Evolutionary conservation across 1,140 invertebrate species (phyloP).

Genomic region (Drosophila persimilis): DNA sequence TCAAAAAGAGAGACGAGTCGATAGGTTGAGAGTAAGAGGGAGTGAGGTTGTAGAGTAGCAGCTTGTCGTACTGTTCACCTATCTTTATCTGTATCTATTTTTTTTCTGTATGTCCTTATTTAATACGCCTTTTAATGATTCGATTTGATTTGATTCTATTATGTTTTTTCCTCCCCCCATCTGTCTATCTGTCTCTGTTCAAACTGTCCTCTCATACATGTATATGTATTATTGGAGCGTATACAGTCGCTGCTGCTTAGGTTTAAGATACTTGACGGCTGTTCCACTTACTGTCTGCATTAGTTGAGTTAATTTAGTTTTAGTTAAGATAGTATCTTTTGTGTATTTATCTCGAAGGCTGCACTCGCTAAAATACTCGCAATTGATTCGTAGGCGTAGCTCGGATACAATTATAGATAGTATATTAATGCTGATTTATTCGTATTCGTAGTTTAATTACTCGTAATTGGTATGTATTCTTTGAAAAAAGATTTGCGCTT

Average conservation of each 20-base stretch:
- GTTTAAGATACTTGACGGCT: constrained; percentile 13
- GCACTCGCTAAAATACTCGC: constrained; percentile 30
- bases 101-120: no score
- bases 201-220: constrained; percentile 11
- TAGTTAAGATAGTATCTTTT: constrained; percentile 20
- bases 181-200: constrained; percentile 3
- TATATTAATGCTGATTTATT: constrained; percentile 46
- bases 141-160: no score
- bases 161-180: background rate
- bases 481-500: constrained; percentile 57
- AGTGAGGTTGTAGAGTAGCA: no score
- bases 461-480: constrained; percentile 69
- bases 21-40: no score
- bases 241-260: constrained; percentile 31
- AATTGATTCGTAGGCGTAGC: constrained; percentile 53
- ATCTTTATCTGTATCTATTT: no score
- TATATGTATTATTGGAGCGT: constrained; percentile 41
- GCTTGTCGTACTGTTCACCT: no score
- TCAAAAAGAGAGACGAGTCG: background rate
- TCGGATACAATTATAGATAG: constrained; percentile 46
- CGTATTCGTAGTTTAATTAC: constrained; percentile 52
- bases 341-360: constrained; percentile 64
- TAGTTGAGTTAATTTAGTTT: constrained; percentile 35
- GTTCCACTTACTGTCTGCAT: constrained; percentile 57
- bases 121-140: no score